phyloP scores from a whole-genome alignment of 1,140 invertebrate species.

The Globodera rostochiensis region DNA sequence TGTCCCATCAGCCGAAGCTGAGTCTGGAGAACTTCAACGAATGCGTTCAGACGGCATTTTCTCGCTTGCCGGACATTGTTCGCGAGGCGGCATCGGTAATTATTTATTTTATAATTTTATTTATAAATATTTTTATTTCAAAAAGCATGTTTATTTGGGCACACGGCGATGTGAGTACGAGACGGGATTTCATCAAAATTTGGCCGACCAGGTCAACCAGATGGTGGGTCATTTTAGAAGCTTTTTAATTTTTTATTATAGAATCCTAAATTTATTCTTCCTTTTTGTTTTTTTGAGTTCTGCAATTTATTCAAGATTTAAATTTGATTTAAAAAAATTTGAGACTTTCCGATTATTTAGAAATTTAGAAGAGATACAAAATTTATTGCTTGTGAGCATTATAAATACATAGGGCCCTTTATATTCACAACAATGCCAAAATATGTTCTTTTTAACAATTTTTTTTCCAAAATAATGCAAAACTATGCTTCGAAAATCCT shows the following conservation, averaged over 20 bases:
- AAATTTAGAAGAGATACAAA: too few relatives aligned
- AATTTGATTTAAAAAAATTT: too few relatives aligned
- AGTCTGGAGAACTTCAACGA: slow-evolving; percentile 58
- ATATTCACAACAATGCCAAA: too few relatives aligned
- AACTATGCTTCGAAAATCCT: too few relatives aligned
- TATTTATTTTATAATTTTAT: not conserved
- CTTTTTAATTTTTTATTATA: not conserved
- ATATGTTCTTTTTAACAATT: too few relatives aligned
- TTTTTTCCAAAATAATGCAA: too few relatives aligned
- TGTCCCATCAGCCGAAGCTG: slow-evolving; percentile 52
- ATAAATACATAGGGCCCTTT: too few relatives aligned
- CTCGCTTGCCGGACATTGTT: slow-evolving; percentile 54
- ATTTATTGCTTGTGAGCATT: too few relatives aligned
- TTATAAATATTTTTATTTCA: not conserved
- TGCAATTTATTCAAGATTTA: too few relatives aligned
- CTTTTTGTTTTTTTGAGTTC: too few relatives aligned
- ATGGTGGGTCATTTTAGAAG: slow-evolving; percentile 55
- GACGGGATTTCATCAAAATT: slow-evolving; percentile 46
- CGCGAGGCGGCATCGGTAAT: slow-evolving; percentile 48
- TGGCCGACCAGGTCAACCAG: slow-evolving; percentile 64
- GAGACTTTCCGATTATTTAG: too few relatives aligned
- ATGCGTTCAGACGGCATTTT: slow-evolving; percentile 54
- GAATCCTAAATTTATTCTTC: too few relatives aligned
- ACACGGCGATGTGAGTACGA: slow-evolving; percentile 46
- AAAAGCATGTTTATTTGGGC: slow-evolving; percentile 58